Evolutionary conservation across 2,113 vertebrate genomes (phyloP).

Genomic region (Nannobrachium achirus): DNA sequence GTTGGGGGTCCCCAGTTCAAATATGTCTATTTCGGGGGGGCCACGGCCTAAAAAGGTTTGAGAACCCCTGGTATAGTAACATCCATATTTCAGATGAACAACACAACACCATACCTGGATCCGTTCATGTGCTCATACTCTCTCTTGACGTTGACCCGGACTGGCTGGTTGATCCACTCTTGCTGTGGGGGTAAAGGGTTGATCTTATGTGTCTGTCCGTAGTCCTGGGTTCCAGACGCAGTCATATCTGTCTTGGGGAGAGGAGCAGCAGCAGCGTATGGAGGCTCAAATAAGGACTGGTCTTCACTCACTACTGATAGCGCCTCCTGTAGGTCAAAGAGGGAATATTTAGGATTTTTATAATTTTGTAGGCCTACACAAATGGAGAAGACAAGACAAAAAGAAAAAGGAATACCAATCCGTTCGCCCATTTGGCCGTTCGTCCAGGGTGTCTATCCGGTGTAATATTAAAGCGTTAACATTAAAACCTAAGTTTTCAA

Average conservation of each 20-base stretch:
- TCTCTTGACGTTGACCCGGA: slow-evolving; percentile 93
- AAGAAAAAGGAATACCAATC: no score
- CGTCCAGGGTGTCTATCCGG: no score
- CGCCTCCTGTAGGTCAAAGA: slow-evolving; percentile 87
- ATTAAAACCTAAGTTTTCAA: no score
- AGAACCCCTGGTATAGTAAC: no score
- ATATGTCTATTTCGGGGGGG: no score
- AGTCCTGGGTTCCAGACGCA: slow-evolving; percentile 96
- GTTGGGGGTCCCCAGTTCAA: no score
- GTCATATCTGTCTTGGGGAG: slow-evolving; percentile 98
- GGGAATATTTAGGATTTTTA: slow-evolving; percentile 1
- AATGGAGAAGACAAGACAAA: no score
- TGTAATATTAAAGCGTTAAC: no score
- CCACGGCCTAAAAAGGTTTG: no score
- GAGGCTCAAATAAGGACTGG: slow-evolving; percentile 96
- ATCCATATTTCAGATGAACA: not conserved
- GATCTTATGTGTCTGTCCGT: slow-evolving; percentile 97
- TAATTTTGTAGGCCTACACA: not conserved
- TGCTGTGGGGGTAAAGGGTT: slow-evolving; percentile 94
- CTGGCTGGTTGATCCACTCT: slow-evolving; percentile 96
- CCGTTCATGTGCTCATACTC: slow-evolving; percentile 99
- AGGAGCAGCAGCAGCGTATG: slow-evolving; percentile 91
- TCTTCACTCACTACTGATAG: slow-evolving; percentile 99
- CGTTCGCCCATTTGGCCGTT: no score
- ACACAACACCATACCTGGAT: slow-evolving; percentile 85